A percentile compares a stretch with the other conserved stretches of the same genome.
phyloP scores from a whole-genome alignment of 2,797 vertebrate species.

The Hybognathus amarus region DNA sequence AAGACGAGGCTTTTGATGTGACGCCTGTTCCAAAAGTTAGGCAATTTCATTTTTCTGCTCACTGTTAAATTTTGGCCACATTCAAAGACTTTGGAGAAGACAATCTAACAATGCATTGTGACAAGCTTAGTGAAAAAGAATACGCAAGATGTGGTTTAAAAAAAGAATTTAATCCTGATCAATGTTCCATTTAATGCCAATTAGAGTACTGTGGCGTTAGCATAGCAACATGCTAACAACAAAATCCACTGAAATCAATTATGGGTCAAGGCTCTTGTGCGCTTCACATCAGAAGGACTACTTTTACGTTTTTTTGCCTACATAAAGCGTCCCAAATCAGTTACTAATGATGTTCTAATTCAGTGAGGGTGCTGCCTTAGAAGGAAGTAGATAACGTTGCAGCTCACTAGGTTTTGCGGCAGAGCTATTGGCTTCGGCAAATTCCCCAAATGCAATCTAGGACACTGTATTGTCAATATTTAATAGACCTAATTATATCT shows the following conservation, averaged over 20 bases:
- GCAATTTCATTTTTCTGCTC: neutral
- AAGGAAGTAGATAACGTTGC: neutral
- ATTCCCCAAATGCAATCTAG: conserved; percentile 56
- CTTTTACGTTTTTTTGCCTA: conserved; percentile 1
- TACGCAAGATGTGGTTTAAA: neutral
- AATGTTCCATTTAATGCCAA: neutral
- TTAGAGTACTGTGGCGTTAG: neutral
- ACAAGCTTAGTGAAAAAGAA: neutral
- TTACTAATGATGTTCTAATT: neutral
- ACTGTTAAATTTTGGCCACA: neutral
- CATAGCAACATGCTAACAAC: neutral
- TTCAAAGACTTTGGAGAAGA: neutral
- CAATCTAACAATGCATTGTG: neutral
- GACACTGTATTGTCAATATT: conserved; percentile 66
- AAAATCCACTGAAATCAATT: neutral
- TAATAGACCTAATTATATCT: conserved; percentile 71
- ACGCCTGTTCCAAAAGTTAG: neutral
- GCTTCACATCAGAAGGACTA: conserved; percentile 9
- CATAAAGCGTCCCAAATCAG: neutral
- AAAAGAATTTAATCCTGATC: neutral
- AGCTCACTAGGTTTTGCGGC: conserved; percentile 45
- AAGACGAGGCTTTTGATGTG: neutral
- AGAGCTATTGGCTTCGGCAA: neutral
- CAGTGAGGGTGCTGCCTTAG: neutral
- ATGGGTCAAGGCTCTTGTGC: neutral